Base-by-base conservation (phyloP, 2,113 vertebrate species). In the Hydropotes inermis region DNA sequence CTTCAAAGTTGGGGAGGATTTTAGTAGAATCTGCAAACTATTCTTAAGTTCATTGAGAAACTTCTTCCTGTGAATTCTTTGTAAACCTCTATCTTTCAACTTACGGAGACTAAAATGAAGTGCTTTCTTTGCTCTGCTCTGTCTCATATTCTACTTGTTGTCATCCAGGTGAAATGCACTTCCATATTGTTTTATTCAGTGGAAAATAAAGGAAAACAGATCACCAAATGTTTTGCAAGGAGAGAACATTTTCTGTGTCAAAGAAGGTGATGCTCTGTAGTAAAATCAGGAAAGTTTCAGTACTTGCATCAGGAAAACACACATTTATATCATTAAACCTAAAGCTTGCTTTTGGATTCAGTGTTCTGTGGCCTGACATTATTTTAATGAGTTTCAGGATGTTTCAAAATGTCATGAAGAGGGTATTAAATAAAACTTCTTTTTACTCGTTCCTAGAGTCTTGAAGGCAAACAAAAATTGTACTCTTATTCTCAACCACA, bases 1-100 rank as follows among this genome's bases (percentile, higher is more conserved):
- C 55, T 94, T 86, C 39, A 86, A 30, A 15, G 5, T 6, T 54
- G 58, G 39, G 43, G 16, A 89, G 7, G 7, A 39, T 96, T 94
- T 95, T 70, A 90, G 19, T 67, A n/a, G n/a, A 91, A 43, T 94
- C 57, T 94, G 28, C 81, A 92, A 87, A 91, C 54, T 94, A n/a
- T 83, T 89, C 45, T 92, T 93, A 87, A n/a, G 10, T 87, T 45
- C 76, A 10, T 28, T 61, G 52, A 82, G 55, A 96, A 96, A 60
- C 36, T 86, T 58, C 47, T 45, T 28, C 17, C 6, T 43, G 16
- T 85, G 47, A 61, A 47, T 93, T 97, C 57, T 90, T 96, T 76
- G 55, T 89, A 89, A 95, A 86, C 23, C 19, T 96, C 39, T 27
- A 14, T 86, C 67, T 92, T 39, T 94, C 23, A 60, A 43, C 4